phyloP scores from a whole-genome alignment of 2,888 invertebrate species.

The Sericinus montela region DNA sequence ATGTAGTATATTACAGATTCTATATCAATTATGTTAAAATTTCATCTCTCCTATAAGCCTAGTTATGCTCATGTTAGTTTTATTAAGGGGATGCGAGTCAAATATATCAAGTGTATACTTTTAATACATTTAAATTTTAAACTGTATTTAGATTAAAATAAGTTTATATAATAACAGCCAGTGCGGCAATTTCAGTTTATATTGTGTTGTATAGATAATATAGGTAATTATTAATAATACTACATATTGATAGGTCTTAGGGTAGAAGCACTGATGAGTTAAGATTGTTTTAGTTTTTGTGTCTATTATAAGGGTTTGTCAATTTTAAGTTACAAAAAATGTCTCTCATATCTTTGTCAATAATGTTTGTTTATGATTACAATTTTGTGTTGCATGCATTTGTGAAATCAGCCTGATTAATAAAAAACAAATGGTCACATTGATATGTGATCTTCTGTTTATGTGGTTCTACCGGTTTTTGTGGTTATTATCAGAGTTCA shows the following conservation, averaged over 20 bases:
- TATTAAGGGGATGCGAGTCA: not conserved
- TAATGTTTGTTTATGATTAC: constrained; percentile 3
- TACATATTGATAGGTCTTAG: constrained; percentile 8
- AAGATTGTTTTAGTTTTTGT: constrained; percentile 2
- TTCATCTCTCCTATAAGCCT: not conserved
- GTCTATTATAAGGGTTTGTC: not conserved
- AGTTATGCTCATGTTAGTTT: not conserved
- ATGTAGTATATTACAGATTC: too few relatives aligned
- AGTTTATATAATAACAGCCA: not conserved
- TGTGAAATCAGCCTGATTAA: not conserved
- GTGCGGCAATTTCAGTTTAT: not conserved
- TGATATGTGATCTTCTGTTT: not conserved
- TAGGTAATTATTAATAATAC: constrained; percentile 7
- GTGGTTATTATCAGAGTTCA: constrained; percentile 6
- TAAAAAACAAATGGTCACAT: not conserved
- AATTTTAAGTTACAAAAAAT: constrained; percentile 7
- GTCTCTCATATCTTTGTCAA: constrained; percentile 4
- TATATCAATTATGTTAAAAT: too few relatives aligned
- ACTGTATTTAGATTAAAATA: not conserved
- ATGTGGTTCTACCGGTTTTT: not conserved
- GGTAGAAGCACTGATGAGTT: not conserved
- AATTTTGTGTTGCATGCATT: not conserved
- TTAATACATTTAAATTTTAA: not conserved
- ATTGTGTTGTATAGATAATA: constrained; percentile 3
- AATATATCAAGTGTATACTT: not conserved